A percentile compares a stretch with the other conserved stretches of the same genome.
Evolutionary conservation across 2,888 invertebrate species (phyloP).

Genomic region (Macrostomum cliftonense): DNA sequence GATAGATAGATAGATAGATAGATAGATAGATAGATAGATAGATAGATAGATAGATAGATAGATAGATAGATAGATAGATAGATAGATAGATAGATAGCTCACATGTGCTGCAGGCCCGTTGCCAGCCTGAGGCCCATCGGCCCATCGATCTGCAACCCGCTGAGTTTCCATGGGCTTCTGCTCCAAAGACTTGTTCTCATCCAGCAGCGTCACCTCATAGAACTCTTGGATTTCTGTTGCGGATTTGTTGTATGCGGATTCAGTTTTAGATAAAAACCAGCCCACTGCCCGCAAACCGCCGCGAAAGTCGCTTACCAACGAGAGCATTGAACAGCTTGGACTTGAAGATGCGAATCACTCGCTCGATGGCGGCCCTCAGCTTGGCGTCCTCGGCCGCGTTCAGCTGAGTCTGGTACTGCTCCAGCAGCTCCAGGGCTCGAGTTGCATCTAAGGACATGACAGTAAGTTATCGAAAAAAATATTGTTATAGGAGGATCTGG

Average conservation of each 20-base stretch:
- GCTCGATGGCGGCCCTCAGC: conserved; percentile 79
- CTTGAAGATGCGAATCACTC: conserved; percentile 93
- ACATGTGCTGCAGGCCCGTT: background rate
- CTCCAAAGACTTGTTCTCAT: conserved; percentile 78
- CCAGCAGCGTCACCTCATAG: conserved; percentile 83
- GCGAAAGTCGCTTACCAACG: conserved; percentile 84
- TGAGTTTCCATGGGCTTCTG: conserved; percentile 87
- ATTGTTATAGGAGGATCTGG: no score
- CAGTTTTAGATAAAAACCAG: no score
- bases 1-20: no score
- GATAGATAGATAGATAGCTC: no score
- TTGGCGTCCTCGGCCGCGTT: conserved; percentile 82
- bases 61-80: no score
- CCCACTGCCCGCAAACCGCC: no score
- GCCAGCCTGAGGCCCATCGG: conserved; percentile 9
- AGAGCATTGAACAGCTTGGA: conserved; percentile 89
- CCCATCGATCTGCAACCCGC: conserved; percentile 70
- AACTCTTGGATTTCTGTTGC: conserved; percentile 80
- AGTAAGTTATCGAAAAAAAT: no score
- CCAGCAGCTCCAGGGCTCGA: conserved; percentile 84
- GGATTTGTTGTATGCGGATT: background rate
- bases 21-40: no score
- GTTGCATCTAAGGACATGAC: no score
- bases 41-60: no score
- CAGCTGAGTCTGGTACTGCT: conserved; percentile 88